Evolutionary conservation across 37 sponge, comb jelly and placozoan species (phyloP), one percentile per base, ranked within the genome.

Genomic region (Spongilla lacustris): DNA sequence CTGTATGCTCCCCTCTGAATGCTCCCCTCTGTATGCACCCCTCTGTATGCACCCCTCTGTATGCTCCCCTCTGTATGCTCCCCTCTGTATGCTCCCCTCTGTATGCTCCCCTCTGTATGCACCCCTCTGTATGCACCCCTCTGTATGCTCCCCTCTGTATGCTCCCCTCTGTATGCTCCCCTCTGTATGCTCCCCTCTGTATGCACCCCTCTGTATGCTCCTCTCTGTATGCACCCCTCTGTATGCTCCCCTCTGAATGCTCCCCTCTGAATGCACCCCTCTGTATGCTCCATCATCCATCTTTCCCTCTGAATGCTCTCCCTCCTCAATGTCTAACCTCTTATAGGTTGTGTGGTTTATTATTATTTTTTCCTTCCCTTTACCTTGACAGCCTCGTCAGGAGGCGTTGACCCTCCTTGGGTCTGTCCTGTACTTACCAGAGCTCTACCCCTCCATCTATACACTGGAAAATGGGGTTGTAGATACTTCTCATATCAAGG

Each of bases 381-480:
- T 22, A 22, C 77, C 36, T 38, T 76, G 24, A 35, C 33, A 33
- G 78, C 92, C 92, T 32, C 84, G 85, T 11, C 26, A 29, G 21
- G 92, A 92, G 78, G 83, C 81, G 0, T 72, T 92, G 17, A 33
- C 31, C 48, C 82, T 92, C 4, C 73, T 92, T 27, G 92, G 88
- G 24, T 84, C 88, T 24, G 50, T 88, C 76, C 80, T 82, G 35
- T 83, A 36, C 68, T 80, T 87, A 4, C 88, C 87, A 25, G 79
- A 74, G 4, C 83, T 77, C 72, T 82, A 85, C 37, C 50, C 83
- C 2, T 3, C 27, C 12, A 37, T 80, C 28, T 30, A 24, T 36
- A 58, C 58, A 58, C 58, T 58, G 19, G 41, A 76, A 31, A 36
- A 31, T 76, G 76, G 33, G 24, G 76, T 36, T 11, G 22, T 32